Evolutionary conservation across 2,888 invertebrate genomes (phyloP), one percentile per base, ranked within the genome.

Genomic region (Eumacrocentrus americanus): DNA sequence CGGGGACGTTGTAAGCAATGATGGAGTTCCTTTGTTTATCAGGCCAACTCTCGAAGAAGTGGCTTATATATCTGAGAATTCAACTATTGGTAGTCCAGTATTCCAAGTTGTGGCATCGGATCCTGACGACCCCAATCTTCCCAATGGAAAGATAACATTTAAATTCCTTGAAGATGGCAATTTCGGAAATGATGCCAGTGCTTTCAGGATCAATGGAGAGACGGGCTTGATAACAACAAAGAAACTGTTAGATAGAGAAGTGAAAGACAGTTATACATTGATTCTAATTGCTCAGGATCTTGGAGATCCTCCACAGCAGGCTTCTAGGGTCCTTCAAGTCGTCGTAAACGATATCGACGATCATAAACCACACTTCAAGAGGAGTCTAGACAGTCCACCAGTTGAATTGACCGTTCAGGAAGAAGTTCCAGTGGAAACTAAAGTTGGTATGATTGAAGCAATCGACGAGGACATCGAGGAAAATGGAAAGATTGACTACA

Each of bases 1-100:
- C 37, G 91, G 91, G 0, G 92, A 92, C 70, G 90, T 92, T 0
- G 90, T 91, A 51, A 88, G 88, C 60, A 92, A 92, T 70, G 92
- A 92, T 75, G 92, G 92, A 0, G 89, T 91, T 1, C 92, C 92
- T 0, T 83, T 86, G 20, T 91, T 92, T 71, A 85, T 91, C 12
- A 83, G 88, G 55, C 91, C 92, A 0, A 85, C 87, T 5, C 79
- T 85, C 2, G 89, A 89, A 38, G 90, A 92, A 77, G 81, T 84
- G n/a, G 87, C 91, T 0, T 85, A 84, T 69, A 82, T 91, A 3
- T 86, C 88, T 14, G 92, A 92, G 87, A 91, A 91, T 72, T 88
- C 89, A 1, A 87, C 89, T 0, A 83, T 89, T 38, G 90, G 90
- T 0, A 87, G 91, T 0, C 83, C 88, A 0, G 91, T 92, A 0